These are phyloP conservation scores for Amphiura filiformis DNA, from an alignment of 35 echinoderm and acorn worm genomes.

Conservation along the genomic window DNA sequence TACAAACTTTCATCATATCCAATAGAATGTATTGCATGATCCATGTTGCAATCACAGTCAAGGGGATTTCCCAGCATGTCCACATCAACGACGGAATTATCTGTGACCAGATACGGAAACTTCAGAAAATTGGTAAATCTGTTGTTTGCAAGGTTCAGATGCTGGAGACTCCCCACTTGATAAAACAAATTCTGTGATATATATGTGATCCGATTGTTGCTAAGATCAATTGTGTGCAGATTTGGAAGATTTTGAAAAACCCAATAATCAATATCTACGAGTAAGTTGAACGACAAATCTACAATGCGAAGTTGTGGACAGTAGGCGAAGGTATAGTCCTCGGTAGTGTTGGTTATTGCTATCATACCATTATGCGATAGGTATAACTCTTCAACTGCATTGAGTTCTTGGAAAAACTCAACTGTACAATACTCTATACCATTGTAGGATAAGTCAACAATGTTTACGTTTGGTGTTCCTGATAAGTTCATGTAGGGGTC, in stretches of 20 bases:
- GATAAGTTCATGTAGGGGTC: neutral
- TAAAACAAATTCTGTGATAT: neutral
- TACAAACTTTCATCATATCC: neutral
- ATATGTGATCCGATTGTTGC: neutral
- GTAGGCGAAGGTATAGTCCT: neutral
- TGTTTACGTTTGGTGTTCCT: neutral
- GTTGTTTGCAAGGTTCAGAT: neutral
- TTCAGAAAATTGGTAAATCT: neutral
- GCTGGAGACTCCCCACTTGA: neutral
- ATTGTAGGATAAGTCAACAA: neutral
- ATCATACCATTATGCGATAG: neutral
- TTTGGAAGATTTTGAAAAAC: neutral
- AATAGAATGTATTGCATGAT: neutral
- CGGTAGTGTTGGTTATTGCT: neutral
- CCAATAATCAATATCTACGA: neutral
- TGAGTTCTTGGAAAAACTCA: neutral
- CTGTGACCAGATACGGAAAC: neutral
- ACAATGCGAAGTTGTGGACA: neutral
- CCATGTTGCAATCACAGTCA: neutral
- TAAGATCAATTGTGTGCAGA: neutral
- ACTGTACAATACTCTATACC: neutral
- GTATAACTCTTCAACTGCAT: neutral
- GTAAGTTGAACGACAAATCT: neutral
- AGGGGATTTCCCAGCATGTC: neutral
- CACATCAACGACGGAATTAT: neutral